Evolutionary conservation across 2,113 vertebrate species (phyloP), one percentile per base, ranked within the genome.

Genomic region (Echinops telfairi): DNA sequence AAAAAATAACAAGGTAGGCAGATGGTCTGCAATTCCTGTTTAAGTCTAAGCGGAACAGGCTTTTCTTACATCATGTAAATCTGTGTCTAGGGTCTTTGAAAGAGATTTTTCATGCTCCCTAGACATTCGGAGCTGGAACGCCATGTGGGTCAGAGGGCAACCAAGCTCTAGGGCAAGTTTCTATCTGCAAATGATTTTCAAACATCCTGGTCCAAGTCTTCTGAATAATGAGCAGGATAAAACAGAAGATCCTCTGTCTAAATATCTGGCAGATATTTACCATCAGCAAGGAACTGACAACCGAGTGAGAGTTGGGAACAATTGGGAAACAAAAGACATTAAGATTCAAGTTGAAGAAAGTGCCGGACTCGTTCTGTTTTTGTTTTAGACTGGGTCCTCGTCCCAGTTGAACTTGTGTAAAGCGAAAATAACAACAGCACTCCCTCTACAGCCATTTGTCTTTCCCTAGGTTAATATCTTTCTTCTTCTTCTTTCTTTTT

Each of bases 191-290:
- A 97, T 95, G 88, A 82, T 95, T 93, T 90, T 91, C 88, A 83
- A 96, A 94, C 76, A 87, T 94, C 36, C 82, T 90, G 95, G 95
- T 60, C 95, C 94, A 97, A 97, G 78, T 92, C 77, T 97, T 89
- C 75, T 96, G 98, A 98, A 98, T 98, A 98, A 97, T 97, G 97
- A 98, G 97, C 86, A 97, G 97, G 89, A 93, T 40, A 96, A 81
- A 97, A 98, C 97, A 98, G 96, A 97, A 97, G 96, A 93, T 77
- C n/a, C 95, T 98, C 95, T 98, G 97, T 98, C 98, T 93, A 85
- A 27, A 47, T 85, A 68, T 68, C 76, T 84, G 85, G 92, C 92
- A 91, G 36, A 75, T 92, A 75, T 92, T 76, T 77, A 80, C 57
- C 83, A 94, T 93, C 88, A 95, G 83, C 77, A 90, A 97, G 94